Evolutionary conservation across 1,140 invertebrate species (phyloP), one percentile per base, ranked within the genome.

Genomic region (Zaprionus nigranus): DNA sequence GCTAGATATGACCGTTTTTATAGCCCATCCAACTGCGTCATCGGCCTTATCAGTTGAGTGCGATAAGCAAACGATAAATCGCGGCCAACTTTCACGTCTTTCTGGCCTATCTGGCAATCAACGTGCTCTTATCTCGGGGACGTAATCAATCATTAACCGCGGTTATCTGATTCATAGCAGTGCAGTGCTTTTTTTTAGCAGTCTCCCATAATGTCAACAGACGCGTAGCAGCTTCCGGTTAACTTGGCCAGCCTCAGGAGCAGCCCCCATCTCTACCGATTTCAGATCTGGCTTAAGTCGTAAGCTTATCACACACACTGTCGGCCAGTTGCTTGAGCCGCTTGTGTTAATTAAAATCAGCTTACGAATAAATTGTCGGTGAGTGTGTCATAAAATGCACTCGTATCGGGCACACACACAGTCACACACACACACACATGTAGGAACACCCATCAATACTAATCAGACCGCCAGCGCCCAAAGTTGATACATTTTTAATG

Each of bases 401-500:
- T 68, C 75, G 66, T 62, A 65, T 65, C 53, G 46, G 51, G 36
- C 5, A 13, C 30, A 43, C 12, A 38, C 11, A 51, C 51, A 72
- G 7, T 7, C 26, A 54, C 26, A 54, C 13, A 56, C 26, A 30
- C 7, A 54, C 6, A 28, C 24, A 38, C 6, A 24, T 17, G 22
- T 17, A 17, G n/a, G 43, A 28, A 66, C 64, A 58, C 28, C 12
- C 72, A 80, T 87, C 79, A 77, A 72, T 86, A 83, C 81, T 90
- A 90, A 88, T 90, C 81, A 81, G 81, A 81, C 66, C 61, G 65
- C 71, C 40, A 57, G 65, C 65, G 56, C 40, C 64, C 56, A 75
- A 75, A 76, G 67, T 71, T 75, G 64, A 75, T 83, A 77, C 81
- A 87, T 83, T 81, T 88, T 90, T 81, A 90, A 90, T 90, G 86